phyloP scores from a whole-genome alignment of 2,888 invertebrate species.

The Xanthia icteritia region DNA sequence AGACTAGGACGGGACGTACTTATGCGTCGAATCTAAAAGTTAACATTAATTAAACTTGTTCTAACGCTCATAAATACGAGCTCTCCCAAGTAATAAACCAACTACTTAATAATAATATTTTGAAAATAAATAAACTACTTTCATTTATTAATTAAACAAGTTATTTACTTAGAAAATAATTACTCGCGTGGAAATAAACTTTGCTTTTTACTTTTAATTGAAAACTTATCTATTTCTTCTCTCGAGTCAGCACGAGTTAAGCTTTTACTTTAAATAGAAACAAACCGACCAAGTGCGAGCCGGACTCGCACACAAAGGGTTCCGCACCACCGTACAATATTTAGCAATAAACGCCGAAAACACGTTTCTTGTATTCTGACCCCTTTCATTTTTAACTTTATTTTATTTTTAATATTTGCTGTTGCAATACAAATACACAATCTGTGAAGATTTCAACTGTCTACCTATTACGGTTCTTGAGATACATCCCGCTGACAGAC shows the following conservation, averaged over 20 bases:
- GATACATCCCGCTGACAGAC: too few species aligned
- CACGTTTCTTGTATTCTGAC: too few species aligned
- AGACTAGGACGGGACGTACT: conserved; percentile 10
- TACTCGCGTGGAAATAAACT: conserved; percentile 11
- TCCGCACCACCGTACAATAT: too few species aligned
- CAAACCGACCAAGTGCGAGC: too few species aligned
- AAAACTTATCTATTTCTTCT: conserved; percentile 1
- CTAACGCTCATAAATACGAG: conserved; percentile 28
- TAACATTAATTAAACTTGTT: conserved; percentile 50
- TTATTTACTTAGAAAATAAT: conserved; percentile 22
- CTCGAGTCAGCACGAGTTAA: background rate
- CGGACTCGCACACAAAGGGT: too few species aligned
- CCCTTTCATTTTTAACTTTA: too few species aligned
- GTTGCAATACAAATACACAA: too few species aligned
- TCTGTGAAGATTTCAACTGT: too few species aligned
- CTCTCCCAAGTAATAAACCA: conserved; percentile 31
- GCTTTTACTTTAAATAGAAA: background rate
- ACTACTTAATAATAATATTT: conserved; percentile 44
- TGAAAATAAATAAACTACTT: conserved; percentile 28
- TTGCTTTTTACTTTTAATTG: conserved; percentile 13
- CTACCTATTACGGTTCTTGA: too few species aligned
- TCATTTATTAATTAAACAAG: conserved; percentile 46
- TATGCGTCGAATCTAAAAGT: conserved; percentile 25
- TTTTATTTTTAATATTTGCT: too few species aligned
- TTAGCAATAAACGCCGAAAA: too few species aligned